phyloP scores from a whole-genome alignment of 2,888 invertebrate genomes.

The Prosopocoilus inquinatus region DNA sequence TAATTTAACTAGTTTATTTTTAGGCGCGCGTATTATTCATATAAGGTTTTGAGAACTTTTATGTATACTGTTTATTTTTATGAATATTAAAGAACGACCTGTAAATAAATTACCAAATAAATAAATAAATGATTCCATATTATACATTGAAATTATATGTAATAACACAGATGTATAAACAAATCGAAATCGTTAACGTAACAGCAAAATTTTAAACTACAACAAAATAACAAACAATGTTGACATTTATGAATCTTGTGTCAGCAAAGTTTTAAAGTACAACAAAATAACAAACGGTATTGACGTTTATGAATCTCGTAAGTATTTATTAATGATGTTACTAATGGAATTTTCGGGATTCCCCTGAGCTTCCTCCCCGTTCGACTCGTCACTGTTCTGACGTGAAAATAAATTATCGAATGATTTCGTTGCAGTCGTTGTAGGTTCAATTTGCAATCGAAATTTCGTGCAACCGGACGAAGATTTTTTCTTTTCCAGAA shows the following conservation, averaged over 20 bases:
- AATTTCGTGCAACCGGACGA: background rate
- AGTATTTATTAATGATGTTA: slow-evolving; percentile 6
- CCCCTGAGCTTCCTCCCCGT: background rate
- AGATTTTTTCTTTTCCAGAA: slow-evolving; percentile 12
- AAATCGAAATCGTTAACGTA: no score
- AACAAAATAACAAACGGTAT: background rate
- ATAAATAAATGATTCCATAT: background rate
- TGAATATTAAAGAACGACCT: slow-evolving; percentile 13
- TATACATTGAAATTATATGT: no score
- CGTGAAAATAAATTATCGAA: background rate
- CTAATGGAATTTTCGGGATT: background rate
- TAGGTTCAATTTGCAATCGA: background rate
- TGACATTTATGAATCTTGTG: background rate
- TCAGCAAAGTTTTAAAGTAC: background rate
- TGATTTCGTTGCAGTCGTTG: background rate
- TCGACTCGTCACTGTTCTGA: background rate
- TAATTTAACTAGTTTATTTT: background rate
- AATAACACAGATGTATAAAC: no score
- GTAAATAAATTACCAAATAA: slow-evolving; percentile 13
- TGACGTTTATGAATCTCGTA: background rate
- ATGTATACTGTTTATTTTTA: slow-evolving; percentile 20
- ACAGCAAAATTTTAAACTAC: background rate
- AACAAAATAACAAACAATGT: background rate
- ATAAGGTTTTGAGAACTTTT: slow-evolving; percentile 15
- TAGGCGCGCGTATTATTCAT: slow-evolving; percentile 12